These are phyloP conservation scores for Panzeria rudis DNA, from an alignment of 2,888 invertebrate genomes.

Conservation along the genomic window DNA sequence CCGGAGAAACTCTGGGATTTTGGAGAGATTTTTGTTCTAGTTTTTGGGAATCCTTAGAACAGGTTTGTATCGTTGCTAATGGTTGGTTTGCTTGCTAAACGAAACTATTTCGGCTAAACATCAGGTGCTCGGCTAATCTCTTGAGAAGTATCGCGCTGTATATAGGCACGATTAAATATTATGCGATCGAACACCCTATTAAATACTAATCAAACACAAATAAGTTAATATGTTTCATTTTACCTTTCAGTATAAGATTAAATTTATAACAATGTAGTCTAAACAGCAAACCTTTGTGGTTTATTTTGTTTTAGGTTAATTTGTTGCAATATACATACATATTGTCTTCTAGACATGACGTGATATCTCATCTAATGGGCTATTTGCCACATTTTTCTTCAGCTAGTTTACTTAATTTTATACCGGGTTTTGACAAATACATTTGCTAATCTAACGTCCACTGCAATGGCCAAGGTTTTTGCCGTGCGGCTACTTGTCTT, in stretches of 20 bases:
- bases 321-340: background rate
- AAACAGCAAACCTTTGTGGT: background rate
- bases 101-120: too few species aligned
- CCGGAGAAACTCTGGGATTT: too few species aligned
- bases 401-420: conserved; percentile 40
- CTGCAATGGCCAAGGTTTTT: conserved; percentile 47
- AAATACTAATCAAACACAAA: background rate
- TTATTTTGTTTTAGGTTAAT: conserved; percentile 23
- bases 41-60: too few species aligned
- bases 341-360: background rate
- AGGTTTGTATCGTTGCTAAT: too few species aligned
- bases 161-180: background rate
- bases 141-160: too few species aligned
- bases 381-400: conserved; percentile 38
- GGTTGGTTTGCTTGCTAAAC: too few species aligned
- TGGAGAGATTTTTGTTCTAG: too few species aligned
- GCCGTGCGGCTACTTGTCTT: background rate
- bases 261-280: conserved; percentile 17
- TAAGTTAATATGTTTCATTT: conserved; percentile 1
- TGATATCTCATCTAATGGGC: conserved; percentile 25
- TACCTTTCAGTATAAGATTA: background rate
- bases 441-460: conserved; percentile 14
- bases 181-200: background rate
- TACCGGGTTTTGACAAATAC: conserved; percentile 14
- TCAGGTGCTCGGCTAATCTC: too few species aligned